A percentile compares a stretch with the other conserved stretches of the same genome.
Evolutionary conservation across 2,888 invertebrate genomes (phyloP).

Genomic region (Cyclophora punctaria): DNA sequence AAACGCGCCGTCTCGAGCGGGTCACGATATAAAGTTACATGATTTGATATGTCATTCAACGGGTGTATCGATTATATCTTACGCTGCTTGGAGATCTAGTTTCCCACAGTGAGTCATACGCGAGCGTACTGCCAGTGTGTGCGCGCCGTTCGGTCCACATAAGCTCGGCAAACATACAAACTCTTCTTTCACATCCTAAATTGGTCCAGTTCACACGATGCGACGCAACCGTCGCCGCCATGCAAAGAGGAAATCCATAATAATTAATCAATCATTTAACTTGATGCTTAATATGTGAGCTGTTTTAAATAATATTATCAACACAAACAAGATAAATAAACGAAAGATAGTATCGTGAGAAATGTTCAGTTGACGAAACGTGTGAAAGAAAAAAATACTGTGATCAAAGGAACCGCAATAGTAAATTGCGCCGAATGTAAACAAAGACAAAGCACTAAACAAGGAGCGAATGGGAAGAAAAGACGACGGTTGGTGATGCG

Average conservation of each 20-base stretch:
- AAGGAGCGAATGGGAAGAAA: constrained; percentile 16
- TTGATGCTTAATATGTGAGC: constrained; percentile 7
- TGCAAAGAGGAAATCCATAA: constrained; percentile 15
- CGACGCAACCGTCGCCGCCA: not conserved
- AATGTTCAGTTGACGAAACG: too few species aligned
- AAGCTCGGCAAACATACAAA: constrained; percentile 15
- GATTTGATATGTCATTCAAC: constrained; percentile 41
- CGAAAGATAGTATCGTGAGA: too few species aligned
- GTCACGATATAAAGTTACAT: constrained; percentile 36
- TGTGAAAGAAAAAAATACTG: constrained; percentile 1
- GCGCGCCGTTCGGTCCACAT: constrained; percentile 12
- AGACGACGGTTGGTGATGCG: constrained; percentile 16
- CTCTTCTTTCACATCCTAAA: constrained; percentile 17
- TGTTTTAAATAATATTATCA: not conserved
- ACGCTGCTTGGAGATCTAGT: constrained; percentile 30
- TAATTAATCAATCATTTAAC: constrained; percentile 14
- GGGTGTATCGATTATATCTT: constrained; percentile 37
- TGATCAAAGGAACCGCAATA: constrained; percentile 16
- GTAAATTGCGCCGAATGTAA: constrained; percentile 17
- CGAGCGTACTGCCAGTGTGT: constrained; percentile 12
- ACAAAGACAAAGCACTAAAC: constrained; percentile 15
- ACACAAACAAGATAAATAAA: too few species aligned
- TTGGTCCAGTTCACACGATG: constrained; percentile 16
- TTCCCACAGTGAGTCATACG: constrained; percentile 37
- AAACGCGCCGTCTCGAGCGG: constrained; percentile 32